These are phyloP conservation scores for Margaritifera margaritifera DNA, from an alignment of 2,888 invertebrate species.

Conservation along the genomic window DNA sequence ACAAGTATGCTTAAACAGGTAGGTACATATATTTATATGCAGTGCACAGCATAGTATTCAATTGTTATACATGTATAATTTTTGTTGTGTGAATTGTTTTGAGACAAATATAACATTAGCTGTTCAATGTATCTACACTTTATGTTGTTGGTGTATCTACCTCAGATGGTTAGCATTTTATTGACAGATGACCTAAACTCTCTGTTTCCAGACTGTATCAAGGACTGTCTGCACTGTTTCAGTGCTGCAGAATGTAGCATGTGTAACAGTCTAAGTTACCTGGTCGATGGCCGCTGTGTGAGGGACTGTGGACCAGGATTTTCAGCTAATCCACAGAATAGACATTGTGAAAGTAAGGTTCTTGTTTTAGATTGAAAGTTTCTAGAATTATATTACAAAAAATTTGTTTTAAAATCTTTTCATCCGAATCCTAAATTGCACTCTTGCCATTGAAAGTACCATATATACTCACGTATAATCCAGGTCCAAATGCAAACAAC, in stretches of 20 bases:
- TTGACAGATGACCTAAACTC: background rate
- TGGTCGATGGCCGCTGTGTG: conserved; percentile 50
- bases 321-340: conserved; percentile 33
- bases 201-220: conserved; percentile 49
- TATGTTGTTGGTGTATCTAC: too few species aligned
- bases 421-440: background rate
- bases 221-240: conserved; percentile 50
- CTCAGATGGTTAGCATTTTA: too few species aligned
- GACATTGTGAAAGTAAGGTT: conserved; percentile 51
- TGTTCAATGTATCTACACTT: too few species aligned
- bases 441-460: background rate
- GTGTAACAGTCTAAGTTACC: conserved; percentile 49
- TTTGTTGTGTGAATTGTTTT: too few species aligned
- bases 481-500: too few species aligned
- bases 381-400: background rate
- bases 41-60: too few species aligned
- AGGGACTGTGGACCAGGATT: conserved; percentile 45
- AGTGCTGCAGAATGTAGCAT: conserved; percentile 41
- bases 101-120: too few species aligned
- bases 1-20: too few species aligned
- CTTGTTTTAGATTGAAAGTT: background rate
- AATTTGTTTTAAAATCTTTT: background rate
- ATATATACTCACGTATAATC: too few species aligned
- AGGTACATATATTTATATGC: too few species aligned
- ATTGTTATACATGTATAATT: too few species aligned